These are phyloP conservation scores for Drosophila leonis DNA, from an alignment of 2,888 invertebrate genomes.

Conservation along the genomic window DNA sequence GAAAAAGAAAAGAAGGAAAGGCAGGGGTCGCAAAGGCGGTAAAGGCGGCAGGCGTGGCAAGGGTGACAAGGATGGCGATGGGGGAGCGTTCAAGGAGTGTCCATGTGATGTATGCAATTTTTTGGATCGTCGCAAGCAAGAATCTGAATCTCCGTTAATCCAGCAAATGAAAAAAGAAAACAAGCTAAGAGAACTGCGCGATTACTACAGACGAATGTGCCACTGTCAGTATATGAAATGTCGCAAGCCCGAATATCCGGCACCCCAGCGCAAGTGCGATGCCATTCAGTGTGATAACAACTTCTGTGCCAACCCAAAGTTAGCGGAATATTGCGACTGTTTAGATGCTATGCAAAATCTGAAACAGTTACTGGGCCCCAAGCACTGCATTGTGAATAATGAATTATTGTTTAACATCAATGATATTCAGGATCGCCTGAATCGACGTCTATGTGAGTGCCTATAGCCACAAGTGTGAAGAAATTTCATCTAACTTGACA, in stretches of 20 bases:
- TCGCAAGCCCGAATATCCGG: slow-evolving; percentile 2
- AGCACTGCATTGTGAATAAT: slow-evolving; percentile 20
- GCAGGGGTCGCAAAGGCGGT: too few species aligned
- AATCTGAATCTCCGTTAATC: slow-evolving; percentile 44
- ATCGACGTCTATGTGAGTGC: slow-evolving; percentile 45
- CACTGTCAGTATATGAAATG: slow-evolving; percentile 13
- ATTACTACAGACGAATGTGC: slow-evolving; percentile 33
- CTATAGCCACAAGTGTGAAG: slow-evolving; percentile 8
- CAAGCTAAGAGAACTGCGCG: slow-evolving; percentile 23
- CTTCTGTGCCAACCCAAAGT: slow-evolving; percentile 32
- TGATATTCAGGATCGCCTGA: slow-evolving; percentile 45
- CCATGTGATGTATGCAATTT: slow-evolving; percentile 40
- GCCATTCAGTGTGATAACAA: slow-evolving; percentile 18
- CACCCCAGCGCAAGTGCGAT: slow-evolving; percentile 33
- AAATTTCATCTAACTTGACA: not conserved
- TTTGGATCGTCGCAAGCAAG: slow-evolving; percentile 1
- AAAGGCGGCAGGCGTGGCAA: not conserved
- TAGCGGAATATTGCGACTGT: slow-evolving; percentile 48
- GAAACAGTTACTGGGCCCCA: slow-evolving; percentile 38
- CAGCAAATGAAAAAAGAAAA: slow-evolving; percentile 33
- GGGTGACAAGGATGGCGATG: too few species aligned
- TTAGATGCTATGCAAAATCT: slow-evolving; percentile 50
- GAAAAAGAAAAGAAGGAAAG: not conserved
- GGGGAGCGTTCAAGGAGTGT: slow-evolving; percentile 26
- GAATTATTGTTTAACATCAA: slow-evolving; percentile 40